Base-by-base conservation (phyloP, 2,797 vertebrate species). In the Parauchenoglanis ngamensis region DNA sequence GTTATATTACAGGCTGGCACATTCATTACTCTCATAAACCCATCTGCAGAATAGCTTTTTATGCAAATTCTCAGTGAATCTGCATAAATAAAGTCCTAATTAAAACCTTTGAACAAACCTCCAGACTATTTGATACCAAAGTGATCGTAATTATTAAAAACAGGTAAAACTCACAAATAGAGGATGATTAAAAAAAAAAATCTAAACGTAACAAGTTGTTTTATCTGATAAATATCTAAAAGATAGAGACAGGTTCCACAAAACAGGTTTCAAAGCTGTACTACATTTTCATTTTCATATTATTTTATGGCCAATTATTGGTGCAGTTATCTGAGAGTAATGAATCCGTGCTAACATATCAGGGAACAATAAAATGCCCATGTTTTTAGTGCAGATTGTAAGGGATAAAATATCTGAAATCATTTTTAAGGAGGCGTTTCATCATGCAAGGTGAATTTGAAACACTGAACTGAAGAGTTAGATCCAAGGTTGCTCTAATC, bases 1-100 rank as follows among this genome's bases (percentile, higher is more conserved):
- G 96, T 96, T 96, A 95, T 94, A 96, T 94, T 94, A 95, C 94
- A 93, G 94, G 92, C 92, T 94, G 94, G 92, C 94, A 95, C 95
- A 95, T 95, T 95, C 95, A 95, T 96, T 96, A 95, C 94, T 94
- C 94, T 94, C 94, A 95, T 96, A 96, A 96, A 96, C 94, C 95
- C 96, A 96, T 96, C 96, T 96, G 96, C 95, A 94, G 94, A 95
- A 96, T 95, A 94, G 94, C 94, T 94, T 96, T 96, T 96, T 95
- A 96, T 96, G 96, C 94, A 95, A 96, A 96, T 96, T 92, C 90
- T 91, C 91, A 86, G 93, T 91, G 92, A 94, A 96, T 96, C 95
- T 95, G 94, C 95, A 96, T 96, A 96, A 95, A 96, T 96, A 96
- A 96, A 96, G 93, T 95, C 95, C 93, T 95, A 96, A 96, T 96